Conservation (phyloP, 2,888 invertebrate genomes). For the Agelastica alni region DNA sequence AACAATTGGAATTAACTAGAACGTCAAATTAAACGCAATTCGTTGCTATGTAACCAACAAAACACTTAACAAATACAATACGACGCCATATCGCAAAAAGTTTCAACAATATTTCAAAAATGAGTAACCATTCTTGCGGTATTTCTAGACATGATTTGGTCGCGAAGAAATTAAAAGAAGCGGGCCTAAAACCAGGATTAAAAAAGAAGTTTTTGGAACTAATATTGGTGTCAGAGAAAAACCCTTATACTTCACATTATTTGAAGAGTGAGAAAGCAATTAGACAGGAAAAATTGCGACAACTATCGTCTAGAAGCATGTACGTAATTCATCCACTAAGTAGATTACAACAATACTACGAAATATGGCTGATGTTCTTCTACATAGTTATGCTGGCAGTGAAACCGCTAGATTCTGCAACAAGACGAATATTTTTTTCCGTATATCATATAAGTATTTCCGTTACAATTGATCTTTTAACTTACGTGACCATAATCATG, state of each 20-base stretch:
- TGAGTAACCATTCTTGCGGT: too few species aligned
- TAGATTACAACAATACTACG: slow-evolving; percentile 21
- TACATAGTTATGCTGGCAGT: slow-evolving; percentile 8
- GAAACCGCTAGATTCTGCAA: slow-evolving; percentile 16
- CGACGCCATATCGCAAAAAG: too few species aligned
- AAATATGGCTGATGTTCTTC: slow-evolving; percentile 11
- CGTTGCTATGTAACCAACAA: too few species aligned
- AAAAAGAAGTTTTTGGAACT: background rate
- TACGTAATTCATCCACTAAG: slow-evolving; percentile 27
- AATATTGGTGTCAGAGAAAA: slow-evolving; percentile 6
- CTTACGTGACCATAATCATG: slow-evolving; percentile 7
- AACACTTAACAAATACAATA: too few species aligned
- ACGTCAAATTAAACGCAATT: too few species aligned
- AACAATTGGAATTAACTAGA: too few species aligned
- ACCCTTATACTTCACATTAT: background rate
- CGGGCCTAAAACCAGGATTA: background rate
- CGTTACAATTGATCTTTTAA: slow-evolving; percentile 13
- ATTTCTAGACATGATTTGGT: too few species aligned
- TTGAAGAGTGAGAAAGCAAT: slow-evolving; percentile 23
- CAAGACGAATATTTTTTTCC: background rate
- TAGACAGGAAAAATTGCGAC: slow-evolving; percentile 24
- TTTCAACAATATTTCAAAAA: too few species aligned
- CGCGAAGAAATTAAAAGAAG: too few species aligned
- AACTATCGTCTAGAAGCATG: slow-evolving; percentile 13
- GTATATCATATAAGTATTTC: background rate